Conservation (phyloP, 2,113 vertebrate genomes). For the Phoxinus phoxinus region DNA sequence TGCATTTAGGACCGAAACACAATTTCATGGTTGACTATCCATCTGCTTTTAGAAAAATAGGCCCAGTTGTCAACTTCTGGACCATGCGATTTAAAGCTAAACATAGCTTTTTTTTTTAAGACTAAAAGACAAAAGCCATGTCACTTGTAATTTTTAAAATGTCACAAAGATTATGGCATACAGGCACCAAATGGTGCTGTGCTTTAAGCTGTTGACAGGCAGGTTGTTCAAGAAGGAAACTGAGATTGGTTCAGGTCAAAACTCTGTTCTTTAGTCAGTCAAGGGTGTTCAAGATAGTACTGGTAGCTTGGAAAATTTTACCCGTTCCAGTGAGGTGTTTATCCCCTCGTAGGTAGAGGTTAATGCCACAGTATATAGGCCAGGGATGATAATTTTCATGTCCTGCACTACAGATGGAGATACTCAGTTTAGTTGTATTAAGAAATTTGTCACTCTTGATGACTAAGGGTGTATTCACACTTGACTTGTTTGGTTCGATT, state of each 20-base stretch:
- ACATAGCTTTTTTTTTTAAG: slow-evolving; percentile 14
- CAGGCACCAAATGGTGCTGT: slow-evolving; percentile 33
- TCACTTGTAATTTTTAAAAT: slow-evolving; percentile 44
- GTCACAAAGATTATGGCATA: neutral
- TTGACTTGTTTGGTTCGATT: no score
- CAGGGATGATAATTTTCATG: neutral
- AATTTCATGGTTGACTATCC: slow-evolving; percentile 44
- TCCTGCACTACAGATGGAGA: neutral
- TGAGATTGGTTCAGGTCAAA: neutral
- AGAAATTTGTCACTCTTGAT: neutral
- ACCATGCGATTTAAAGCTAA: neutral
- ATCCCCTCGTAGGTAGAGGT: neutral
- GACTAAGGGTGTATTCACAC: no score
- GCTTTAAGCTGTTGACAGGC: neutral
- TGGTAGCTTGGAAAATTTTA: neutral
- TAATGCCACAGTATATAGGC: slow-evolving; percentile 22
- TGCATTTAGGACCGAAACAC: slow-evolving; percentile 40
- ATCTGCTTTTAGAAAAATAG: slow-evolving; percentile 13
- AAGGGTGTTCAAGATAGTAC: neutral
- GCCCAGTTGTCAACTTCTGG: slow-evolving; percentile 7
- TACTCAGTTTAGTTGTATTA: neutral
- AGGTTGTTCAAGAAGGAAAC: neutral
- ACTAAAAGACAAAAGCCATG: slow-evolving; percentile 17
- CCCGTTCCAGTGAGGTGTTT: neutral
- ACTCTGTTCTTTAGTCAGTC: neutral